phyloP scores from a whole-genome alignment of 92 coral and sea anemone species.

The Porites cylindrica region DNA sequence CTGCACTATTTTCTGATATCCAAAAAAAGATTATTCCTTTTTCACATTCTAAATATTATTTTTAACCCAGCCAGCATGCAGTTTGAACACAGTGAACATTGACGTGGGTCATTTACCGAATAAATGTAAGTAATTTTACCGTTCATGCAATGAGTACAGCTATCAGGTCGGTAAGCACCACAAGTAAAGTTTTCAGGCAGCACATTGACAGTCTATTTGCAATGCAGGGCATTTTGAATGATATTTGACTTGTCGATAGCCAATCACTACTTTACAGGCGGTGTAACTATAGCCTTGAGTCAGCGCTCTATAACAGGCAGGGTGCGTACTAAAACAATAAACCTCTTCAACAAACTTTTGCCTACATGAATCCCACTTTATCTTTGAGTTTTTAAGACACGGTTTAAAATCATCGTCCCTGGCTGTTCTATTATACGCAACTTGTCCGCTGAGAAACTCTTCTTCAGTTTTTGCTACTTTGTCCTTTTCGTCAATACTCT shows the following conservation, averaged over 20 bases:
- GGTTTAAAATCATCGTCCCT: background rate
- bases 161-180: background rate
- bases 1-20: too few relatives aligned
- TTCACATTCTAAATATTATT: too few relatives aligned
- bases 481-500: background rate
- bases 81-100: too few relatives aligned
- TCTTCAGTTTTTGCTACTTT: background rate
- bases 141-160: too few relatives aligned
- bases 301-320: background rate
- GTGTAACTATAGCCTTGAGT: background rate
- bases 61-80: too few relatives aligned
- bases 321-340: background rate
- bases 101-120: too few relatives aligned
- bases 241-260: background rate
- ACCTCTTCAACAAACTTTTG: background rate
- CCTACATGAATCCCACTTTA: background rate
- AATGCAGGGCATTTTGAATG: background rate
- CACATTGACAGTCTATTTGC: conserved; percentile 18
- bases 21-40: too few relatives aligned
- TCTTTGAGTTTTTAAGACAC: background rate
- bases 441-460: too few relatives aligned
- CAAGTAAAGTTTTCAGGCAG: background rate
- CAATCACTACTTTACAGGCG: background rate
- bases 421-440: conserved; percentile 23
- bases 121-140: too few relatives aligned